These are phyloP conservation scores for Cyanoderma ruficeps DNA, from an alignment of 2,113 vertebrate species.

Conservation along the genomic window DNA sequence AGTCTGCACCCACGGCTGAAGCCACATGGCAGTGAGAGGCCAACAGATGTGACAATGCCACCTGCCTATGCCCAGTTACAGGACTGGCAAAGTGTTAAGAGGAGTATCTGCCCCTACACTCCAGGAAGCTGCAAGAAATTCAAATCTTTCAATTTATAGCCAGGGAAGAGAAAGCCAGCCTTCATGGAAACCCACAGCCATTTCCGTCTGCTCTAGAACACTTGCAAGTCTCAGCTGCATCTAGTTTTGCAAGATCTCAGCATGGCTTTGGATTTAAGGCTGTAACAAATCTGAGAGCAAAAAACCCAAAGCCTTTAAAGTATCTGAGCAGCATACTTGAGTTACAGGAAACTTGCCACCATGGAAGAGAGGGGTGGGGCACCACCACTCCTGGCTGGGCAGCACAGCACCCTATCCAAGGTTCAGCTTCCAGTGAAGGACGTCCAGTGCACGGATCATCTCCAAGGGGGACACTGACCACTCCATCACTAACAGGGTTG, in stretches of 20 bases:
- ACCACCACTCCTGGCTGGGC: background rate
- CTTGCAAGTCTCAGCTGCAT: background rate
- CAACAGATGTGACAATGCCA: background rate
- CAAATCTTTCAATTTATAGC: background rate
- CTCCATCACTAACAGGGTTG: background rate
- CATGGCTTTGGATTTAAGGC: background rate
- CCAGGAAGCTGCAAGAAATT: background rate
- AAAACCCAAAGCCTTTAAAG: background rate
- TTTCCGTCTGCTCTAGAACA: background rate
- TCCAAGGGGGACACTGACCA: background rate
- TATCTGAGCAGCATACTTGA: background rate
- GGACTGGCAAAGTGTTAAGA: background rate
- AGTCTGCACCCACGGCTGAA: background rate
- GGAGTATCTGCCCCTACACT: background rate
- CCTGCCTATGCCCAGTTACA: background rate
- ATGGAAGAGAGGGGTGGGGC: background rate
- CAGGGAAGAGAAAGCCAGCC: background rate
- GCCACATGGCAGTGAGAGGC: background rate
- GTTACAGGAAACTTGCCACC: background rate
- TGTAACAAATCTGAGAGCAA: background rate
- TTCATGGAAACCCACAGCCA: constrained; percentile 4
- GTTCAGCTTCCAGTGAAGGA: background rate
- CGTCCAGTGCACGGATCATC: background rate
- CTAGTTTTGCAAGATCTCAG: background rate
- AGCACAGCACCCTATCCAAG: background rate